Conservation (phyloP, 1,140 invertebrate species). For the Drosophila tani region DNA sequence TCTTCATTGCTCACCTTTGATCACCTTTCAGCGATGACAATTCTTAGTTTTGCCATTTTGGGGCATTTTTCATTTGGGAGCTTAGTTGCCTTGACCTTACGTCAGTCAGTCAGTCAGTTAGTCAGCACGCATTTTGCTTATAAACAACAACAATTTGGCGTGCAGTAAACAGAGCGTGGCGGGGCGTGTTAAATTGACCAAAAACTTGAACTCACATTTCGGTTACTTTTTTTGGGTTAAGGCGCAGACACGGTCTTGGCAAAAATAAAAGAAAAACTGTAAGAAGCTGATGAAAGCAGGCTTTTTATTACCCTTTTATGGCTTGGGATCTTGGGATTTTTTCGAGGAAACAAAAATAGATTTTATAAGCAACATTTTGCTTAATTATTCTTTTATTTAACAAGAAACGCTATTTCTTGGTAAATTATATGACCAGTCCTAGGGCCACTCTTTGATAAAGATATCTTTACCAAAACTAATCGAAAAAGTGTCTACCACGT, state of each 20-base stretch:
- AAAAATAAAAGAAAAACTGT: conserved; percentile 9
- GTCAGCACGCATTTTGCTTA: conserved; percentile 27
- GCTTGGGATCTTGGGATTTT: background rate
- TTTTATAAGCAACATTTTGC: too few species aligned
- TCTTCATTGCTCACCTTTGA: conserved; percentile 3
- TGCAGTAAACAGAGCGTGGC: conserved; percentile 45
- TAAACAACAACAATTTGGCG: conserved; percentile 19
- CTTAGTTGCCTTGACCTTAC: conserved; percentile 53
- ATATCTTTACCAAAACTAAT: conserved; percentile 1
- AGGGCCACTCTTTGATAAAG: background rate
- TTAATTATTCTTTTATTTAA: background rate
- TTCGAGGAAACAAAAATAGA: background rate
- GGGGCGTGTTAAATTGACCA: conserved; percentile 58
- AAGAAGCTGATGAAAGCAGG: background rate
- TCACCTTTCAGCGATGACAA: conserved; percentile 18
- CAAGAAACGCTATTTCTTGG: background rate
- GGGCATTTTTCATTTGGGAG: conserved; percentile 23
- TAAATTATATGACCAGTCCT: background rate
- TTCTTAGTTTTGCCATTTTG: conserved; percentile 31
- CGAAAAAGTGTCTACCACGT: background rate
- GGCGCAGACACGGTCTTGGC: conserved; percentile 25
- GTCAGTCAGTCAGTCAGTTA: conserved; percentile 14
- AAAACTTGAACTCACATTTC: conserved; percentile 49
- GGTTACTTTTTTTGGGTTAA: conserved; percentile 31
- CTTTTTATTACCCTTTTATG: conserved; percentile 19